Percentiles rank a stretch among this genome's conserved stretches.
These are phyloP conservation scores for Nemopilema nomurai DNA, from an alignment of 30 jellyfish, hydroid and myxozoan genomes.

Conservation along the genomic window DNA sequence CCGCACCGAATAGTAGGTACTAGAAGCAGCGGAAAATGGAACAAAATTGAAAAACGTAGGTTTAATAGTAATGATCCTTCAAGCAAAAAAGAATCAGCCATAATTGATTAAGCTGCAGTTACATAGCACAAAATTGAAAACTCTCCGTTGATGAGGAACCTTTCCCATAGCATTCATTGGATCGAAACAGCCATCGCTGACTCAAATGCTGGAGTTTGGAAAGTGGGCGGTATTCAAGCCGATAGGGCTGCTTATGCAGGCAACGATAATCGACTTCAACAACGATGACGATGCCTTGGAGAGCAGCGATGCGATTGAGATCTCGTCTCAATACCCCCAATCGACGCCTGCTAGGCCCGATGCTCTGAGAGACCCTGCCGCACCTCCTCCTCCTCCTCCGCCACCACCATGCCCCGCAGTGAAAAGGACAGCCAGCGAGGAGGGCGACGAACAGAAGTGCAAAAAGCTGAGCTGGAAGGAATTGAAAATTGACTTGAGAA, in stretches of 20 bases:
- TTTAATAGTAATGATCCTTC: no score
- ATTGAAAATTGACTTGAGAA: constrained; percentile 46
- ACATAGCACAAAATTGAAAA: no score
- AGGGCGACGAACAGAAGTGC: constrained; percentile 31
- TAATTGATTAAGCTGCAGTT: no score
- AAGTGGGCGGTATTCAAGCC: constrained; percentile 80
- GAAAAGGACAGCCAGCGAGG: background rate
- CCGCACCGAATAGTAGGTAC: no score
- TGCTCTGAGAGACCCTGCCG: constrained; percentile 19
- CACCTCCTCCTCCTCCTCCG: constrained; percentile 64
- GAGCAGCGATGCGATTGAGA: constrained; percentile 60
- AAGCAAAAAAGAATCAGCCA: no score
- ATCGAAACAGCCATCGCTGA: constrained; percentile 62
- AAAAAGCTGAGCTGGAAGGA: constrained; percentile 72
- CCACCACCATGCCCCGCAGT: constrained; percentile 46
- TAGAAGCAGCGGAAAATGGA: no score
- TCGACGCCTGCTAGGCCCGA: constrained; percentile 7
- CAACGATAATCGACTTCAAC: constrained; percentile 62
- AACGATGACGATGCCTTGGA: constrained; percentile 63
- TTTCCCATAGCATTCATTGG: constrained; percentile 71
- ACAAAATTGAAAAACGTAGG: no score
- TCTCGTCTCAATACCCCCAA: constrained; percentile 36
- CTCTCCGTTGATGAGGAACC: no score
- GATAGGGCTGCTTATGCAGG: constrained; percentile 65
- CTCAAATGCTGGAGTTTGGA: constrained; percentile 70